These are phyloP conservation scores for Phenganax subtilis DNA, from an alignment of 92 coral and sea anemone species.

Conservation along the genomic window DNA sequence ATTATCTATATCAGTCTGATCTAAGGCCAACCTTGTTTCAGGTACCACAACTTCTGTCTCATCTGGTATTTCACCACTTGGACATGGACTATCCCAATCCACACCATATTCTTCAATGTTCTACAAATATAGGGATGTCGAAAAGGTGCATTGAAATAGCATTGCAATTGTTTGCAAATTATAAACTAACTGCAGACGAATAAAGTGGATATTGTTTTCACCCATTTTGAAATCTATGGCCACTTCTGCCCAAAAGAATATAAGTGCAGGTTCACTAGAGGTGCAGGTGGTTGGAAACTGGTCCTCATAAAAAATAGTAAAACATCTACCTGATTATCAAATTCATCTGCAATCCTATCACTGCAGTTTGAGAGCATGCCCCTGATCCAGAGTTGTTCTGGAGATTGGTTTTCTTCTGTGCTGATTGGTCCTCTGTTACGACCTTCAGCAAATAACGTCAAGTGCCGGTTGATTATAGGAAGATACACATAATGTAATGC, in stretches of 20 bases:
- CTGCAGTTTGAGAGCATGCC: conserved; percentile 15
- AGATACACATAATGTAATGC: conserved; percentile 12
- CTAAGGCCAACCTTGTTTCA: background rate
- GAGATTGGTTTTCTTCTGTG: conserved; percentile 17
- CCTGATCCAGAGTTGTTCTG: conserved; percentile 22
- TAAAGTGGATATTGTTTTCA: background rate
- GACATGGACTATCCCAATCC: conserved; percentile 21
- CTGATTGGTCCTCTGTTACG: conserved; percentile 1
- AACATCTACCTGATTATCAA: background rate
- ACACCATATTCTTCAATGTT: conserved; percentile 16
- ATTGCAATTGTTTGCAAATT: background rate
- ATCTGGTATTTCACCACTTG: background rate
- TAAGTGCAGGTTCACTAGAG: background rate
- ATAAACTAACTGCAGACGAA: background rate
- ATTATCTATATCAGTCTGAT: background rate
- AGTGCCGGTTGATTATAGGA: conserved; percentile 23
- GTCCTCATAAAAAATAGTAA: background rate
- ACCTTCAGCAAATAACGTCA: conserved; percentile 15
- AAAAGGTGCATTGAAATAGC: background rate
- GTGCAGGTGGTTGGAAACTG: background rate
- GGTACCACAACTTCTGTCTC: background rate
- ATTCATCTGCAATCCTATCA: conserved; percentile 11
- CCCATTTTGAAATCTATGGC: background rate
- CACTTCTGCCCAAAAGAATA: background rate
- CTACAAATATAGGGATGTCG: background rate